Conservation (phyloP, 2,888 invertebrate genomes). For the Pilophorus perplexus region DNA sequence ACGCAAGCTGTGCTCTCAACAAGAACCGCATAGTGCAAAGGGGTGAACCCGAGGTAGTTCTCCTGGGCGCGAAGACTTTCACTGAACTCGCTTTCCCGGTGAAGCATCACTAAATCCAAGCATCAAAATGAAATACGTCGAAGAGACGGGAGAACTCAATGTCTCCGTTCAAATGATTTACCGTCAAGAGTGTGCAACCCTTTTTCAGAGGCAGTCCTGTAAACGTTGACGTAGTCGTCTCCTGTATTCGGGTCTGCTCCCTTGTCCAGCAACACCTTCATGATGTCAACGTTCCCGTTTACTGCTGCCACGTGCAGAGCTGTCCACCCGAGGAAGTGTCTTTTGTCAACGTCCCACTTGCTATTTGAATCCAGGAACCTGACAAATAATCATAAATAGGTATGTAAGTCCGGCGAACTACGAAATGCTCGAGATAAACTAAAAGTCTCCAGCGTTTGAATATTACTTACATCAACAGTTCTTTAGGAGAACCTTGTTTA, state of each 20-base stretch:
- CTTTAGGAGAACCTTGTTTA: conserved; percentile 25
- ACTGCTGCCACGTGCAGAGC: conserved; percentile 80
- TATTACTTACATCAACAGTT: conserved; percentile 13
- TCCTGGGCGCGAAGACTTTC: conserved; percentile 60
- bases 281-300: conserved; percentile 64
- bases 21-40: conserved; percentile 84
- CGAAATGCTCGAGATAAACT: not conserved
- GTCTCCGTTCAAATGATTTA: conserved; percentile 49
- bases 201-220: conserved; percentile 63
- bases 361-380: conserved; percentile 44
- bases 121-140: not conserved
- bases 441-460: not conserved
- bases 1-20: conserved; percentile 66
- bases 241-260: conserved; percentile 77
- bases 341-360: conserved; percentile 63
- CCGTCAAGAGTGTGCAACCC: conserved; percentile 73
- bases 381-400: not conserved
- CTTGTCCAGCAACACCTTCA: conserved; percentile 62
- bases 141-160: not conserved
- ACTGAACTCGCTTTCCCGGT: conserved; percentile 80
- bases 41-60: conserved; percentile 77
- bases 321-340: conserved; percentile 83
- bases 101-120: conserved; percentile 58
- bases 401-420: not conserved
- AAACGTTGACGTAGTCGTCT: conserved; percentile 72